Conservation (phyloP, 2,797 vertebrate species). For the Muscicapa comitata region DNA sequence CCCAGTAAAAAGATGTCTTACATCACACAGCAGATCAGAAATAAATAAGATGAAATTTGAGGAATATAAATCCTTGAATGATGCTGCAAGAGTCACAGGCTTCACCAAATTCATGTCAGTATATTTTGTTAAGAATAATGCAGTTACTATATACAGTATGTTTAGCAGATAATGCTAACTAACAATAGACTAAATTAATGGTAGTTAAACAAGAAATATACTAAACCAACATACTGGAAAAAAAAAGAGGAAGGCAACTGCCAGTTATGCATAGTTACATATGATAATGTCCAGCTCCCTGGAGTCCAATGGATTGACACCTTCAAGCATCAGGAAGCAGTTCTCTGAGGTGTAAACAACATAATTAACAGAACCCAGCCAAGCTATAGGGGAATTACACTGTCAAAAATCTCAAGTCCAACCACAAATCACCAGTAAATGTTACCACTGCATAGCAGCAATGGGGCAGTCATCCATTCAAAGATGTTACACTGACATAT, state of each 20-base stretch:
- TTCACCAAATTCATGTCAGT: neutral
- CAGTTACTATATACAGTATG: slow-evolving; percentile 1
- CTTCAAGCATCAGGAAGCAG: neutral
- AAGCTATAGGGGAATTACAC: neutral
- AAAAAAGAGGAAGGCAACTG: neutral
- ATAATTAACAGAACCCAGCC: neutral
- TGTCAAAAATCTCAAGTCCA: neutral
- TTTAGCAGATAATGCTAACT: neutral
- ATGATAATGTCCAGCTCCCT: neutral
- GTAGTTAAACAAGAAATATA: slow-evolving; percentile 21
- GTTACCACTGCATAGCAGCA: neutral
- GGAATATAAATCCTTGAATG: neutral
- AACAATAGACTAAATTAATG: neutral
- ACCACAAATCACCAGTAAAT: neutral
- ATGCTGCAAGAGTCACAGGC: neutral
- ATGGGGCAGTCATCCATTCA: neutral
- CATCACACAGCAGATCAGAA: slow-evolving; percentile 14
- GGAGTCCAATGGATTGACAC: neutral
- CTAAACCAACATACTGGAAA: slow-evolving; percentile 17
- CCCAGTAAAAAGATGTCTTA: neutral
- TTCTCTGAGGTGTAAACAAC: neutral
- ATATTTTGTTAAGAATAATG: neutral
- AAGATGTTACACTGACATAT: neutral
- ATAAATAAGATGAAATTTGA: slow-evolving; percentile 61
- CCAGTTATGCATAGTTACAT: neutral